These are phyloP conservation scores for Neoniphon sammara DNA, from an alignment of 2,797 vertebrate genomes.

Conservation along the genomic window DNA sequence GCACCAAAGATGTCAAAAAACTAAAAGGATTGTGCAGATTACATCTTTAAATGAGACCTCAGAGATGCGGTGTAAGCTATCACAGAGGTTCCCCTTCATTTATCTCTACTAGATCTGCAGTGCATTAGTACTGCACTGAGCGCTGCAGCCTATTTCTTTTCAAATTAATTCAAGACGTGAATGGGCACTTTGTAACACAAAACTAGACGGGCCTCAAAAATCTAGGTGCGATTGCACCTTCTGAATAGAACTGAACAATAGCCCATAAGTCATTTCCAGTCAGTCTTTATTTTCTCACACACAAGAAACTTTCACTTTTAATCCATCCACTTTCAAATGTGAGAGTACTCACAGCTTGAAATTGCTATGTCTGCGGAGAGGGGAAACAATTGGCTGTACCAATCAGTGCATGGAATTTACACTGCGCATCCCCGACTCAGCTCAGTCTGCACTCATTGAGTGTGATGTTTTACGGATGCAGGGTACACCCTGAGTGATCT, in stretches of 20 bases:
- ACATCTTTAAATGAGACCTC: slow-evolving; percentile 2
- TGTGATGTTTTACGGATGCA: background rate
- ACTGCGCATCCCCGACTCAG: background rate
- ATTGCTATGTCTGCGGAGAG: background rate
- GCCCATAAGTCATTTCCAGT: slow-evolving; percentile 16
- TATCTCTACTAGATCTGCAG: background rate
- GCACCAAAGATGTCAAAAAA: too few relatives aligned
- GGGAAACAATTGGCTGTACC: background rate
- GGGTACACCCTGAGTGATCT: background rate
- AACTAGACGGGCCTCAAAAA: slow-evolving; percentile 6
- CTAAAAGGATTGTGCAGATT: too few relatives aligned
- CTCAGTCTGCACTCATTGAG: slow-evolving; percentile 1
- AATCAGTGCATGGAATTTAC: slow-evolving; percentile 31
- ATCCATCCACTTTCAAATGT: slow-evolving; percentile 22
- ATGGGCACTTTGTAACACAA: slow-evolving; percentile 24
- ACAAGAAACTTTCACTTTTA: background rate
- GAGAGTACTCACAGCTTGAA: background rate
- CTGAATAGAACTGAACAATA: slow-evolving; percentile 13
- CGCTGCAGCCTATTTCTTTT: slow-evolving; percentile 6
- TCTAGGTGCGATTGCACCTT: slow-evolving; percentile 7
- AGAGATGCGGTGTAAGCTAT: background rate
- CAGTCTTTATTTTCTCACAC: background rate
- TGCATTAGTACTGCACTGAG: slow-evolving; percentile 12
- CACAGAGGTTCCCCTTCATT: background rate
- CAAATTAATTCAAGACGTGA: slow-evolving; percentile 32